A percentile compares a stretch with the other conserved stretches of the same genome.
Conservation (phyloP, 2,797 vertebrate species). For the Gallinago nigripennis region DNA sequence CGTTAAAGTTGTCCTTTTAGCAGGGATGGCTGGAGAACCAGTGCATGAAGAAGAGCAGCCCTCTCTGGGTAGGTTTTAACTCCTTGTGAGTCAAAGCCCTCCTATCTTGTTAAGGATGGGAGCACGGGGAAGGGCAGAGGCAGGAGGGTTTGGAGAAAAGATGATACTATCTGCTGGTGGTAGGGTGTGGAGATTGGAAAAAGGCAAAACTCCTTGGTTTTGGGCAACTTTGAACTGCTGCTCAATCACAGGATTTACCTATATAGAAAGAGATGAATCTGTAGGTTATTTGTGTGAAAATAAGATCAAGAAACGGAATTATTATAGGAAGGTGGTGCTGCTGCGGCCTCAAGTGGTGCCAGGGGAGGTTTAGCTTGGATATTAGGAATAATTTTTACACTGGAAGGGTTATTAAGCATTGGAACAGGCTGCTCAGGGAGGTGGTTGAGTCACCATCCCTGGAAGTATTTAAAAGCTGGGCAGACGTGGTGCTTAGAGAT, state of each 20-base stretch:
- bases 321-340: neutral
- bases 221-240: neutral
- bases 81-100: neutral
- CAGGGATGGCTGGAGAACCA: neutral
- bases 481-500: no score
- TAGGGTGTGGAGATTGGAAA: neutral
- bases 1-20: neutral
- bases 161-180: rapidly evolving
- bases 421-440: no score
- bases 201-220: neutral
- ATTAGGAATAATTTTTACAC: no score
- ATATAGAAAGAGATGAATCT: neutral
- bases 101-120: rapidly evolving
- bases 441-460: no score
- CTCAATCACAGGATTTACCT: neutral
- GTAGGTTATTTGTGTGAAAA: neutral
- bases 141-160: neutral
- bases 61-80: neutral
- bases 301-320: neutral
- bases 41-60: neutral
- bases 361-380: no score
- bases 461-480: no score
- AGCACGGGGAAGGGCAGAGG: neutral
- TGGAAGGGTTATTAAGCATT: no score
- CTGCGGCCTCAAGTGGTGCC: neutral